Percentiles rank a stretch among this genome's conserved stretches.
Evolutionary conservation across 2,797 vertebrate species (phyloP).

Genomic region (Anguilla marmorata): DNA sequence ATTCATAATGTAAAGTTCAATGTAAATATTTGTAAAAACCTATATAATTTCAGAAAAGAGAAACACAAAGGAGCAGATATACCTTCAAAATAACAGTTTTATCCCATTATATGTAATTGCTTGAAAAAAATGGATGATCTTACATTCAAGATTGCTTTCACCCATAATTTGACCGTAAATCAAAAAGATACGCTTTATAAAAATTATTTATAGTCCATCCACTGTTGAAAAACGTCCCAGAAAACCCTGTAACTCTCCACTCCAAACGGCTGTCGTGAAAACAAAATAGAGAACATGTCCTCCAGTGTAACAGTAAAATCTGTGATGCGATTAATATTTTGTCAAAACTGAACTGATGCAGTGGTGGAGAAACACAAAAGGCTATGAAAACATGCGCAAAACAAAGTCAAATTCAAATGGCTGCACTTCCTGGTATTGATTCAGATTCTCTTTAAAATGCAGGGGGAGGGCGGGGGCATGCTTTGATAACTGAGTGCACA

Average conservation of each 20-base stretch:
- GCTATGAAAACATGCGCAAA: neutral
- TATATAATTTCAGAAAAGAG: neutral
- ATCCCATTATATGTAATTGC: too few relatives aligned
- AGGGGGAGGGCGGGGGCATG: neutral
- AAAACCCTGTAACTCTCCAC: neutral
- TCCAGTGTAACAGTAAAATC: neutral
- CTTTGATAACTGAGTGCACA: neutral
- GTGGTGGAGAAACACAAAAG: conserved; percentile 4
- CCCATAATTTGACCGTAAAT: neutral
- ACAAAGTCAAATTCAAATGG: conserved; percentile 4
- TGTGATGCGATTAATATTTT: neutral
- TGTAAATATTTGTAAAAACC: neutral
- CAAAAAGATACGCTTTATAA: neutral
- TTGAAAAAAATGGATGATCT: too few relatives aligned
- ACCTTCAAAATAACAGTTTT: too few relatives aligned
- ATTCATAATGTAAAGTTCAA: neutral
- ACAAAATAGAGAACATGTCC: neutral
- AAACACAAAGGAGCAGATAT: neutral
- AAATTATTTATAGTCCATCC: neutral
- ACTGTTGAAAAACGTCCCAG: neutral
- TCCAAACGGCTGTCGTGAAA: neutral
- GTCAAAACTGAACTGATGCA: neutral
- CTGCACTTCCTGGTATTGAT: neutral
- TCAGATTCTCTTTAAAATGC: neutral
- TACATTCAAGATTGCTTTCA: too few relatives aligned